phyloP scores from a whole-genome alignment of 2,888 invertebrate genomes.

The Orthosia gothica region DNA sequence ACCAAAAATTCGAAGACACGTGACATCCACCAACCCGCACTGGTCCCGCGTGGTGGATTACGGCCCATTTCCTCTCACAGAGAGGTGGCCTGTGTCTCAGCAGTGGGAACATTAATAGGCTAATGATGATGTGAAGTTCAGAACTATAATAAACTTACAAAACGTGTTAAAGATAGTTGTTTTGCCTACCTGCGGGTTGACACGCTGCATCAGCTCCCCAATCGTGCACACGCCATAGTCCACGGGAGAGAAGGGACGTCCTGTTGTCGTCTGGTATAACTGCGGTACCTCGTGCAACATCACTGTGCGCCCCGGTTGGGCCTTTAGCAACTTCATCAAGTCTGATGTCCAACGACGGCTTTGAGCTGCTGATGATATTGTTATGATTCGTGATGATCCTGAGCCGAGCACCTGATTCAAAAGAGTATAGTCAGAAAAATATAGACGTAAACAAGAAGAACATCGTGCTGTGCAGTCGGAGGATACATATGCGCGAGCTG shows the following conservation, averaged over 20 bases:
- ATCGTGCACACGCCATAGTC: constrained; percentile 97
- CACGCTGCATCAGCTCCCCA: constrained; percentile 94
- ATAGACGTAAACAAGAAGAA: no score
- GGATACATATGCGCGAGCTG: no score
- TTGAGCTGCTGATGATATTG: constrained; percentile 97
- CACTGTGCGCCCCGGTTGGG: constrained; percentile 95
- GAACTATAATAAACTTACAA: no score
- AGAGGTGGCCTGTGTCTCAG: no score
- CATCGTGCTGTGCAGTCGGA: no score
- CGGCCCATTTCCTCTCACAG: no score
- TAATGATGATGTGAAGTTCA: no score
- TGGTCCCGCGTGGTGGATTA: no score
- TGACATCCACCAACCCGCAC: no score
- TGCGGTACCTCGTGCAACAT: constrained; percentile 93
- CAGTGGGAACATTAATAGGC: no score
- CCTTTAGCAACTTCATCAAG: constrained; percentile 96
- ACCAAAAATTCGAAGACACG: no score
- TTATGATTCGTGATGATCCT: constrained; percentile 96
- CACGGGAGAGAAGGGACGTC: constrained; percentile 93
- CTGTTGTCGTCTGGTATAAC: constrained; percentile 90
- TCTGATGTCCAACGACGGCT: constrained; percentile 97
- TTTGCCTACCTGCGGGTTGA: constrained; percentile 90
- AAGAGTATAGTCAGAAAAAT: not conserved
- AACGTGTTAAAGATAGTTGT: not conserved
- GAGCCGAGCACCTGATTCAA: constrained; percentile 95